Evolutionary conservation across 1,140 invertebrate genomes (phyloP), one percentile per base, ranked within the genome.

Genomic region (Drosophila pseudoananassae): DNA sequence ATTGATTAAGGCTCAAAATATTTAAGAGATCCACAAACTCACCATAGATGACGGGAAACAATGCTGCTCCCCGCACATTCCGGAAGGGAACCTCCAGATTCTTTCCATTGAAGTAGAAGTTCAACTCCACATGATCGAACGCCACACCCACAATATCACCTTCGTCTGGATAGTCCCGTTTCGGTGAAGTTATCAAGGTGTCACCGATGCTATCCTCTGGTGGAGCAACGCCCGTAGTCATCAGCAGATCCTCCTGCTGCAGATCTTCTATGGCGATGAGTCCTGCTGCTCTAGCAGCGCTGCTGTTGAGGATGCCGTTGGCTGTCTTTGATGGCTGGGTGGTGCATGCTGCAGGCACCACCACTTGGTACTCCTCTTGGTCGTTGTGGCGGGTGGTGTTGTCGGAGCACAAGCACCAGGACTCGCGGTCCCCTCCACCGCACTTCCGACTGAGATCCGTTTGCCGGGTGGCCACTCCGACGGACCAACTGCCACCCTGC

Each of bases 71-170:
- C 91, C 96, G 97, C 59, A 99, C 95, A 92, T 97, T 98, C 63
- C 95, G 94, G 8, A 99, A 93, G n/a, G 97, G 96, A 77, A 95
- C 94, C 79, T 98, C 96, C 77, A 98, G 92, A 75, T 96, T 95
- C 90, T 96, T 96, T 4, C 98, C 98, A 93, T 99, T 99, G 15
- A 98, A 92, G 92, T 96, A 99, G 93, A 99, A 99, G 92, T 98
- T 99, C 29, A 99, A 92, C 91, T 99, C 97, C 56, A 99, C 95
- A 92, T 99, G 99, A 92, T 99, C 98, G 92, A 97, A 99, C 3
- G 97, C 95, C 15, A 99, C 93, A 49, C 98, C 98, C 85, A 99
- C 94, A 63, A 98, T 95, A 92, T 99, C 98, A 52, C 98, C 98
- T 93, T 99, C 99, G 90, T 97, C 95, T 12, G 96, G 94, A 61